Percentiles rank a stretch among this genome's conserved stretches.
Conservation (phyloP, 2,797 vertebrate species). For the Cuniculus paca region DNA sequence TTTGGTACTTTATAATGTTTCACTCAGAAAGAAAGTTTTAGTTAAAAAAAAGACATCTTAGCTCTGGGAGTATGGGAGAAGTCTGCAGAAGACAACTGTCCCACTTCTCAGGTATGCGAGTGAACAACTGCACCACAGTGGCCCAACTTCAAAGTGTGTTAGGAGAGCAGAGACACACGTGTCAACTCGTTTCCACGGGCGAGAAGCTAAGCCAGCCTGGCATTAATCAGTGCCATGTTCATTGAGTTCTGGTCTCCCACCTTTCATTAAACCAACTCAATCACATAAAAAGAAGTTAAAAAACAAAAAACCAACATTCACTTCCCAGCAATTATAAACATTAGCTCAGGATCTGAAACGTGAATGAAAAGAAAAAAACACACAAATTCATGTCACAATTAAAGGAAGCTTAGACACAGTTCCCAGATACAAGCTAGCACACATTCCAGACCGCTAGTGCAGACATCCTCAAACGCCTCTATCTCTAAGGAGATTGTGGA, state of each 20-base stretch:
- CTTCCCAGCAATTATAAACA: not conserved
- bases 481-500: not conserved
- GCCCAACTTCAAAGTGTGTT: not conserved
- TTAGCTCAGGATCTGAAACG: not conserved
- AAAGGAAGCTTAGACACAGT: slow-evolving; percentile 7
- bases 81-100: not conserved
- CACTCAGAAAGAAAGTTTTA: not conserved
- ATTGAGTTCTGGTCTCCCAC: not conserved
- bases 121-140: not conserved
- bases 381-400: slow-evolving; percentile 34
- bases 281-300: not conserved
- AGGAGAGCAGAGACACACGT: not conserved
- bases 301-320: not conserved
- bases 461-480: not conserved
- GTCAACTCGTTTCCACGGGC: not conserved
- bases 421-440: not conserved
- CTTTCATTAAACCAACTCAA: not conserved
- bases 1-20: not conserved
- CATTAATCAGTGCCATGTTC: not conserved
- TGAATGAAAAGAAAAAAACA: not conserved
- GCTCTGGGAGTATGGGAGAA: not conserved
- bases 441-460: not conserved
- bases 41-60: not conserved
- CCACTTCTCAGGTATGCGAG: not conserved
- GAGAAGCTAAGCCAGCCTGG: not conserved